Conservation (phyloP, 1,140 invertebrate species). For the Plectrocnemia conspersa region DNA sequence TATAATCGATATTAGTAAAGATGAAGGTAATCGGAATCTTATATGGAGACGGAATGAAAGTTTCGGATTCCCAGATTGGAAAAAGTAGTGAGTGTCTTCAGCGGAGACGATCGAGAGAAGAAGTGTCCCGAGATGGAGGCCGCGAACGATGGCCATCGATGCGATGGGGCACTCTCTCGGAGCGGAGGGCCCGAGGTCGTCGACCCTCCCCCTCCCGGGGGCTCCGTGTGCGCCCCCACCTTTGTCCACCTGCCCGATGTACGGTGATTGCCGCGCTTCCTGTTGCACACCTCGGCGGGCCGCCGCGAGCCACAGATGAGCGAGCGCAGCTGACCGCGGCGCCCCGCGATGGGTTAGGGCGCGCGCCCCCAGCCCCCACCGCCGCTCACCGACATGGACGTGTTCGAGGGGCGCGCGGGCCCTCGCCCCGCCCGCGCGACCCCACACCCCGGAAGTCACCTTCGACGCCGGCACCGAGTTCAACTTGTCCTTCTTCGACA, state of each 20-base stretch:
- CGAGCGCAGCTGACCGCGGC: constrained; percentile 1
- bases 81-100: too few species aligned
- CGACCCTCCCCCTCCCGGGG: constrained; percentile 10
- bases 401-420: constrained; percentile 27
- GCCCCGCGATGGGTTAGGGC: constrained; percentile 8
- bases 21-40: too few species aligned
- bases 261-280: constrained; percentile 1
- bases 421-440: constrained; percentile 20
- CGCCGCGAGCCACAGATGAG: constrained; percentile 18
- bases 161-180: background rate
- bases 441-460: constrained; percentile 58
- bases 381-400: constrained; percentile 20
- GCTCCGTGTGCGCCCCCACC: background rate
- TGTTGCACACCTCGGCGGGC: constrained; percentile 9
- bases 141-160: constrained; percentile 1
- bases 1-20: too few species aligned
- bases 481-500: constrained; percentile 74
- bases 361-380: constrained; percentile 5
- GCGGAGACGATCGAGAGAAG: too few species aligned
- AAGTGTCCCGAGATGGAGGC: too few species aligned
- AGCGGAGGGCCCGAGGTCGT: background rate
- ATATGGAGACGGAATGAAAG: too few species aligned
- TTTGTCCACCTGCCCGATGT: background rate
- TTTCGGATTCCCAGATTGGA: too few species aligned
- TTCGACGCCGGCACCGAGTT: constrained; percentile 73